These are phyloP conservation scores for Seladonia tumulorum DNA, from an alignment of 2,888 invertebrate species.

Conservation along the genomic window DNA sequence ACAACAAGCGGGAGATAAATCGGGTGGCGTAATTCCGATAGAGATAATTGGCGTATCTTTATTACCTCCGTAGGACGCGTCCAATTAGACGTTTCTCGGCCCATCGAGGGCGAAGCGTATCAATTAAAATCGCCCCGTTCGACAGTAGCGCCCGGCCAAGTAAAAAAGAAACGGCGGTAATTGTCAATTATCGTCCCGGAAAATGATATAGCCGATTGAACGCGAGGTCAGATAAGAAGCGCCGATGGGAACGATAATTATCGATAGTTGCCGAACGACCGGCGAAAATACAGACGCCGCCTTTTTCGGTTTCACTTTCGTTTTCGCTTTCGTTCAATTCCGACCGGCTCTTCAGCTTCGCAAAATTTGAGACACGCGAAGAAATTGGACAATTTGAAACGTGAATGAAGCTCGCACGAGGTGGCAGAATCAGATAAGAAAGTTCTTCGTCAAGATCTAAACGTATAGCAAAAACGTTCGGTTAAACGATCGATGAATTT, in stretches of 20 bases:
- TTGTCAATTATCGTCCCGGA: constrained; percentile 73
- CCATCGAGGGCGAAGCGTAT: constrained; percentile 62
- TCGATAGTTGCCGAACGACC: constrained; percentile 31
- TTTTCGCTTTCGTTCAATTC: background rate
- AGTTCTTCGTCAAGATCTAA: background rate
- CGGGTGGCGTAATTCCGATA: constrained; percentile 4
- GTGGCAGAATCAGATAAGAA: background rate
- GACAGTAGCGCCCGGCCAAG: constrained; percentile 16
- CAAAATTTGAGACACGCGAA: background rate
- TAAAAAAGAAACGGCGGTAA: constrained; percentile 68
- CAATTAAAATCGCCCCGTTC: constrained; percentile 68
- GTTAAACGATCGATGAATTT: background rate
- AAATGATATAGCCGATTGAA: constrained; percentile 64
- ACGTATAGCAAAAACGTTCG: background rate
- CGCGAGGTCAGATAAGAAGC: constrained; percentile 70
- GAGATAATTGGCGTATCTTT: constrained; percentile 66
- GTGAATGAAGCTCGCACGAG: background rate
- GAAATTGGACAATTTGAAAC: background rate
- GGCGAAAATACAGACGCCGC: background rate
- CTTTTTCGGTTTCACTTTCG: background rate
- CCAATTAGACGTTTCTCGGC: constrained; percentile 70
- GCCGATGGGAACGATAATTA: constrained; percentile 65
- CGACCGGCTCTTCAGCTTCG: background rate
- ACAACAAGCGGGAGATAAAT: background rate
- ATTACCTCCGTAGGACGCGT: constrained; percentile 61